Evolutionary conservation across 2,888 invertebrate genomes (phyloP).

Genomic region (Callimorpha dominula): DNA sequence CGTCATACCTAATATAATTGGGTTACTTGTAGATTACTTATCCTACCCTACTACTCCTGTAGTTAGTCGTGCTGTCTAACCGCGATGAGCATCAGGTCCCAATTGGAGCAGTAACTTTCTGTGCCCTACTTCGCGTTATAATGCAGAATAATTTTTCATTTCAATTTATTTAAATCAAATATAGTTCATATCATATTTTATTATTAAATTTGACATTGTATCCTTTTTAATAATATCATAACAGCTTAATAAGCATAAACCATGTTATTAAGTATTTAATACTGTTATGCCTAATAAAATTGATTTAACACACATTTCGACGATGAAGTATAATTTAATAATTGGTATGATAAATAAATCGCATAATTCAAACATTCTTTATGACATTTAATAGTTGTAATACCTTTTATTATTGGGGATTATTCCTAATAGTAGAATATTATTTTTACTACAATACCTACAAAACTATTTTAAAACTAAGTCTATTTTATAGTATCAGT

Average conservation of each 20-base stretch:
- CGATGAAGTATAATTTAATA: constrained; percentile 21
- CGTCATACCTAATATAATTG: no score
- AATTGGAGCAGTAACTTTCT: no score
- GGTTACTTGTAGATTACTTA: no score
- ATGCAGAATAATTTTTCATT: no score
- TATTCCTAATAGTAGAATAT: neutral
- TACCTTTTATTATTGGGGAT: neutral
- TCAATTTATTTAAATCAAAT: no score
- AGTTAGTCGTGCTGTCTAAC: no score
- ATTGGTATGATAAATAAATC: constrained; percentile 23
- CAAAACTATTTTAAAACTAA: neutral
- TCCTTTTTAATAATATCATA: constrained; percentile 9
- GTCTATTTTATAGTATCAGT: neutral
- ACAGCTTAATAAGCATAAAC: constrained; percentile 24
- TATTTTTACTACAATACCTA: no score
- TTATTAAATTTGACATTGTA: neutral
- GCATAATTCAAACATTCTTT: constrained; percentile 22
- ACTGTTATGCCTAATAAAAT: constrained; percentile 34
- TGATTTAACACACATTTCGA: constrained; percentile 30
- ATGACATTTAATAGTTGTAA: constrained; percentile 1
- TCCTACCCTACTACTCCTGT: no score
- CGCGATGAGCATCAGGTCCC: no score
- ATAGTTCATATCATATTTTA: neutral
- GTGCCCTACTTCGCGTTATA: no score
- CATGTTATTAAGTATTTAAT: constrained; percentile 22